Conservation (phyloP, 1,140 invertebrate species). For the Yoshiicerus persimilis region DNA sequence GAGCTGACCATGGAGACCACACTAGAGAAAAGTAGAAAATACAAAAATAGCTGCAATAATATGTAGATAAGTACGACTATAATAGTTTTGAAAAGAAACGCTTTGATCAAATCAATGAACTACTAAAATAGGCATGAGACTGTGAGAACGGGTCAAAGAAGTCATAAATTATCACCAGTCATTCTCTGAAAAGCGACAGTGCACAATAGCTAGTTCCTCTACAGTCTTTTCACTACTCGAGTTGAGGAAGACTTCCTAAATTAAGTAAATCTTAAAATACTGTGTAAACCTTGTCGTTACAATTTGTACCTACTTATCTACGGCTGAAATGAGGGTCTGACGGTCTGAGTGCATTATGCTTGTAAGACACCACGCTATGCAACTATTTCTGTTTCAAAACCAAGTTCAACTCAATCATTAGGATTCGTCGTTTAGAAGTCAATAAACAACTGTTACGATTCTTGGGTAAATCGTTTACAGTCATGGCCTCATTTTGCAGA, state of each 20-base stretch:
- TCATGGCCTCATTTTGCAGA: not conserved
- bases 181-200: not conserved
- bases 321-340: not conserved
- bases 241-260: not conserved
- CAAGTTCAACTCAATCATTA: not conserved
- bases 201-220: not conserved
- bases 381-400: not conserved
- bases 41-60: not conserved
- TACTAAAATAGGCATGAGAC: not conserved
- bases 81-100: not conserved
- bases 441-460: not conserved
- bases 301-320: not conserved
- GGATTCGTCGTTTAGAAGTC: not conserved
- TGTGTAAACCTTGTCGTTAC: not conserved
- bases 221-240: not conserved
- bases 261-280: not conserved
- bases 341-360: not conserved
- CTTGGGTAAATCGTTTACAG: not conserved
- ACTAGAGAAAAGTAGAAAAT: not conserved
- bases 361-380: not conserved
- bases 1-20: not conserved
- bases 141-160: slow-evolving; percentile 30
- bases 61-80: not conserved
- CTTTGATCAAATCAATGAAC: not conserved
- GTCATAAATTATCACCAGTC: slow-evolving; percentile 29